Base-by-base conservation (phyloP, 2,113 vertebrate species). In the Porphyrio hochstetteri region DNA sequence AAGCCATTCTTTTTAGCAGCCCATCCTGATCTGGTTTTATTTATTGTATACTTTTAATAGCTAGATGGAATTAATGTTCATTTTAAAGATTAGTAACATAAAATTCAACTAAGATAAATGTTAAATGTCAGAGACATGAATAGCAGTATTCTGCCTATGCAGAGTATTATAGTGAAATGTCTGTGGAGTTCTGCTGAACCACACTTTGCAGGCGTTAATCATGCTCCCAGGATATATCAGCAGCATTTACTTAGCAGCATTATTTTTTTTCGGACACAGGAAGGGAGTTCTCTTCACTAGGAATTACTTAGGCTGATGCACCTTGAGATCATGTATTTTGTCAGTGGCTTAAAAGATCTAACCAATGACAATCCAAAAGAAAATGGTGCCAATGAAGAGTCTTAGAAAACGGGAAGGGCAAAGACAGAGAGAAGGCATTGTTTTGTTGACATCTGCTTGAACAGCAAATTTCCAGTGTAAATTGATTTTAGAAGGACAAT, bases 21-120 rank as follows among this genome's bases (percentile, higher is more conserved):
- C 16, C 72, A 21, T 60, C 13, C 24, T n/a, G 33, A 42, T 59
- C 44, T 81, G 24, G 1, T 74, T 93, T 91, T 76, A 64, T 64
- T 72, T 82, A 40, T 79, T 56, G 6, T 60, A 88, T 88, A 46
- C 52, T 82, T 92, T 93, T 36, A 72, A 71, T 64, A 29, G 44
- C 35, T 88, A 90, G 68, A 68, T 56, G 16, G 20, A 88, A 85
- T 88, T 76, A 3, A 11, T 42, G 29, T 60, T 82, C 61, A 60
- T 91, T 95, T 92, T 77, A 84, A 95, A 75, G 78, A 92, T n/a
- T 56, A 84, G 36, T 67, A 91, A 81, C 44, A 77, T 23, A 50
- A 78, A 95, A 82, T 84, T 75, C 29, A 64, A 46, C 35, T 56
- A 84, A 84, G 35, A 57, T 38, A 81, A 87, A 78, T 82, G 69